Percentiles rank a stretch among this genome's conserved stretches.
These are phyloP conservation scores for Drosophila lowei DNA, from an alignment of 1,140 invertebrate species.

Conservation along the genomic window DNA sequence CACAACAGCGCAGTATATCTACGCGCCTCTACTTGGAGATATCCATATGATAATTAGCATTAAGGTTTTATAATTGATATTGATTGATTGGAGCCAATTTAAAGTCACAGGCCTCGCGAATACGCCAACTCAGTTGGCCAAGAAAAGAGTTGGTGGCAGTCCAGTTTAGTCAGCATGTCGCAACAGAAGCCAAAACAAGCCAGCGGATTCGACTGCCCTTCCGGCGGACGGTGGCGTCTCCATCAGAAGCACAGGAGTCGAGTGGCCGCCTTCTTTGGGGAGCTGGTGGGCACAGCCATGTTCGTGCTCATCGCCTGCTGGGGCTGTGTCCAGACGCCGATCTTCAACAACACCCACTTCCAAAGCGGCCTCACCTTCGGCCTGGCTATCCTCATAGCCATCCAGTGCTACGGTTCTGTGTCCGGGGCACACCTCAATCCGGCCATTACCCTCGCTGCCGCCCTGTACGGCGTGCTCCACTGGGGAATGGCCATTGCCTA, in stretches of 20 bases:
- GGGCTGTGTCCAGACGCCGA: constrained; percentile 84
- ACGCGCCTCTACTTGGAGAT: constrained; percentile 23
- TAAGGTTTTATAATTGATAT: constrained; percentile 78
- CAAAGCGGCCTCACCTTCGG: constrained; percentile 70
- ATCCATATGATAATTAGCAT: constrained; percentile 76
- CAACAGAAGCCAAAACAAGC: constrained; percentile 44
- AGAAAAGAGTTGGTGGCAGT: constrained; percentile 22
- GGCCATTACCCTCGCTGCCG: constrained; percentile 90
- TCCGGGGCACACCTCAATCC: constrained; percentile 96
- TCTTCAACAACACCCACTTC: constrained; percentile 57
- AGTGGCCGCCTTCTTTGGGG: constrained; percentile 83
- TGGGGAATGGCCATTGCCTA: constrained; percentile 88
- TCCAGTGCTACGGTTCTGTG: constrained; percentile 90
- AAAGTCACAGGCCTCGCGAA: constrained; percentile 19
- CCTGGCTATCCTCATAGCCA: constrained; percentile 76
- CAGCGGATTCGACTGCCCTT: background rate
- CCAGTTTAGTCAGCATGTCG: constrained; percentile 49
- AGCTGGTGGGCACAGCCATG: constrained; percentile 89
- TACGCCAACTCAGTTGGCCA: background rate
- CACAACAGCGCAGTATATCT: too few relatives aligned
- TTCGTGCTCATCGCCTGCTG: constrained; percentile 90
- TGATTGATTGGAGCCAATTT: constrained; percentile 67
- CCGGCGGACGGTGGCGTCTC: constrained; percentile 19
- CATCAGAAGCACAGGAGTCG: constrained; percentile 12
- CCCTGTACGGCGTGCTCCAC: constrained; percentile 83